Conservation (phyloP, 2,888 invertebrate genomes). For the Sarcophaga subvicina region DNA sequence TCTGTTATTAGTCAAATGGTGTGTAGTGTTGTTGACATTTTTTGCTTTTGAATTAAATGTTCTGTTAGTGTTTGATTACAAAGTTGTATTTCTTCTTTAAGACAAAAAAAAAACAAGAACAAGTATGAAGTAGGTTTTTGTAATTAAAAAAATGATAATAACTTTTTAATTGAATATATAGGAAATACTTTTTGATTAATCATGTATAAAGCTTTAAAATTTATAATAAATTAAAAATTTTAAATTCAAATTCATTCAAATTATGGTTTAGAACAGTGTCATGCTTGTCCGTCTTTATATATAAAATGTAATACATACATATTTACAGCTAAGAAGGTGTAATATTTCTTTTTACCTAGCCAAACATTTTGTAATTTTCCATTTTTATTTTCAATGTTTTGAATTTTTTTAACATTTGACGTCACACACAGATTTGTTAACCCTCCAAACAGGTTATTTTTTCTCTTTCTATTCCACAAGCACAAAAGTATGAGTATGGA, state of each 20-base stretch:
- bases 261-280: no score
- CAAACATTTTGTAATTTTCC: constrained; percentile 34
- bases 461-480: no score
- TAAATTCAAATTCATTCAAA: no score
- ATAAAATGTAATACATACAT: no score
- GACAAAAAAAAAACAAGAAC: background rate
- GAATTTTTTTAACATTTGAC: background rate
- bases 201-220: no score
- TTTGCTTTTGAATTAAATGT: constrained; percentile 19
- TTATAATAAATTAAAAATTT: no score
- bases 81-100: background rate
- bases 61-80: background rate
- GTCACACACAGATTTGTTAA: background rate
- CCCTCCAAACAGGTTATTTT: no score
- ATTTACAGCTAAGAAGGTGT: no score
- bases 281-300: no score
- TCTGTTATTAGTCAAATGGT: constrained; percentile 8
- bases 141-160: no score
- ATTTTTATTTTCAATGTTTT: constrained; percentile 21
- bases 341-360: background rate
- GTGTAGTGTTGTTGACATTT: background rate
- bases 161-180: no score
- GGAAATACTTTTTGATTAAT: no score
- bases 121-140: background rate
- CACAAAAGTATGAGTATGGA: background rate